phyloP scores from a whole-genome alignment of 2,888 invertebrate species.

The Apantesis nais region DNA sequence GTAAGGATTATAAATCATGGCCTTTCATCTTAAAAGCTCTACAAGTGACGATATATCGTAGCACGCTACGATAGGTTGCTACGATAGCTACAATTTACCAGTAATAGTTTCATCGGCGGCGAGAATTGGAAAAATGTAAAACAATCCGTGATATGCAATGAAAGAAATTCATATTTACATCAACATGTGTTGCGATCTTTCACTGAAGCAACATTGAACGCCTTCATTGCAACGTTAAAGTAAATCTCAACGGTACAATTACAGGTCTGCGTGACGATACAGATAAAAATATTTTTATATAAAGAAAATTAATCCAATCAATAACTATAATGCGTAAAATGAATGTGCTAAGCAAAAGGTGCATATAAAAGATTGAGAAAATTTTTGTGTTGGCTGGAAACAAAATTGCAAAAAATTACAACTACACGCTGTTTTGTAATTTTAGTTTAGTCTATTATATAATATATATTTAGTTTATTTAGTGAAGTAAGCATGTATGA shows the following conservation, averaged over 20 bases:
- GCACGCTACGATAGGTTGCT: constrained; percentile 16
- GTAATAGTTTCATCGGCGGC: constrained; percentile 8
- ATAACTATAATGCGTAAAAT: too few relatives aligned
- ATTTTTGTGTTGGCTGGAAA: too few relatives aligned
- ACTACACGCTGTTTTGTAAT: too few relatives aligned
- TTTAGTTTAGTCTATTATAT: too few relatives aligned
- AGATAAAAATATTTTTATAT: too few relatives aligned
- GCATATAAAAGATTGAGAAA: background rate
- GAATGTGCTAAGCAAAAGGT: too few relatives aligned
- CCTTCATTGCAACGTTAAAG: background rate
- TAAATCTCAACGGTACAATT: background rate
- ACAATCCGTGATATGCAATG: constrained; percentile 3
- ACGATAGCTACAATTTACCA: constrained; percentile 5
- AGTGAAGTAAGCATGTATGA: background rate
- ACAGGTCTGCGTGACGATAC: background rate
- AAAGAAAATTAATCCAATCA: too few relatives aligned
- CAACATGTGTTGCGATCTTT: background rate
- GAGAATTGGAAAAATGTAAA: constrained; percentile 7
- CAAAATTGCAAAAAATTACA: too few relatives aligned
- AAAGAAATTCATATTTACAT: constrained; percentile 5
- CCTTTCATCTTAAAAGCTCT: constrained; percentile 11
- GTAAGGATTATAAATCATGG: background rate
- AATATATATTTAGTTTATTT: too few relatives aligned
- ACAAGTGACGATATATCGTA: constrained; percentile 19
- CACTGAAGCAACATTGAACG: background rate